phyloP scores from a whole-genome alignment of 2,888 invertebrate genomes.

The Sturmia bella region DNA sequence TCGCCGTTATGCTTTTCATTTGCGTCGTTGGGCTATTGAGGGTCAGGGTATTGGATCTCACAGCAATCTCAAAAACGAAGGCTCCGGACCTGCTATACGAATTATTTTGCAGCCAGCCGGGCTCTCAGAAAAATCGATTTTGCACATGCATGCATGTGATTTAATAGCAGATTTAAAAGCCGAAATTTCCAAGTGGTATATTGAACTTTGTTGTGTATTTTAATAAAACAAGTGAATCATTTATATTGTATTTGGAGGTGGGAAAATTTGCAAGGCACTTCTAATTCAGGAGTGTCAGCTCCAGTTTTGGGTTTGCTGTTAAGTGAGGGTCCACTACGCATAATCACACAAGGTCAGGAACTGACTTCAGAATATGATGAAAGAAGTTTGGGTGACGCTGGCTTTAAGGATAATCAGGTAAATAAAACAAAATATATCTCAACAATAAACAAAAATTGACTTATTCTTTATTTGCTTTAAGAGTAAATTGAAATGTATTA shows the following conservation, averaged over 20 bases:
- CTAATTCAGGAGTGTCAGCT: constrained; percentile 78
- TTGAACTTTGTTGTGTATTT: too few relatives aligned
- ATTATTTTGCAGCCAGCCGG: constrained; percentile 94
- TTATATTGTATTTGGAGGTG: constrained; percentile 82
- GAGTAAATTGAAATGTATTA: too few relatives aligned
- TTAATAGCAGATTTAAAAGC: constrained; percentile 95
- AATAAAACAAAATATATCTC: constrained; percentile 1
- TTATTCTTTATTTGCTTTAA: too few relatives aligned
- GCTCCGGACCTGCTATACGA: constrained; percentile 86
- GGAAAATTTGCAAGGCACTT: constrained; percentile 85
- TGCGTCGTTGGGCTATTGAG: constrained; percentile 94
- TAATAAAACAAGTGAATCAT: neutral
- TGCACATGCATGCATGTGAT: constrained; percentile 92
- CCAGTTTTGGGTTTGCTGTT: constrained; percentile 87
- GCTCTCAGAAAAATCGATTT: constrained; percentile 90
- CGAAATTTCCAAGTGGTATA: constrained; percentile 94
- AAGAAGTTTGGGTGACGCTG: constrained; percentile 93
- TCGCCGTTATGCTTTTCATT: constrained; percentile 92
- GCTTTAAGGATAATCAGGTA: constrained; percentile 96
- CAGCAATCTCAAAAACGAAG: constrained; percentile 82
- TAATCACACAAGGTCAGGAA: constrained; percentile 97
- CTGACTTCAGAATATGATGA: constrained; percentile 96
- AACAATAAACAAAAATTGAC: constrained; percentile 2
- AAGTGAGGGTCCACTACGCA: constrained; percentile 92
- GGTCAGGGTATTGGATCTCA: constrained; percentile 90